A percentile compares a stretch with the other conserved stretches of the same genome.
phyloP scores from a whole-genome alignment of 2,113 vertebrate species.

The Microtus pennsylvanicus region DNA sequence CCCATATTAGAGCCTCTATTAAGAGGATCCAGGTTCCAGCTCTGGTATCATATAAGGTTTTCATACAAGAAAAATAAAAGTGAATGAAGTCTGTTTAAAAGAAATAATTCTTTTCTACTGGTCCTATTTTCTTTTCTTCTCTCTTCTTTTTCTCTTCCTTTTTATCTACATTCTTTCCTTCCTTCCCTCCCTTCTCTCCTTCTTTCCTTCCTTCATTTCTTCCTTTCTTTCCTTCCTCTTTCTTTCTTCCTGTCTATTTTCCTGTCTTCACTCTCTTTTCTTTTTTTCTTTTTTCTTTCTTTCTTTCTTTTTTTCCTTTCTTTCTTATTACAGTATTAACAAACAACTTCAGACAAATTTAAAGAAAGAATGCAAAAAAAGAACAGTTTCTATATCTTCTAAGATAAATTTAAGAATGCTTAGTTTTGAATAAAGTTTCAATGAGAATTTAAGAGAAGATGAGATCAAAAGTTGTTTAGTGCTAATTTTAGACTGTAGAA shows the following conservation, averaged over 20 bases:
- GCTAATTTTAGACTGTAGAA: neutral
- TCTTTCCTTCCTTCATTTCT: no score
- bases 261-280: no score
- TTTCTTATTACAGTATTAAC: slow-evolving; percentile 6
- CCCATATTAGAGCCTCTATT: neutral
- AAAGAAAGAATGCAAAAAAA: neutral
- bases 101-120: neutral
- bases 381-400: neutral
- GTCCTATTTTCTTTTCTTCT: neutral
- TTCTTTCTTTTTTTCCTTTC: neutral
- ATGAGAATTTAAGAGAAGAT: neutral
- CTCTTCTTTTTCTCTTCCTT: no score
- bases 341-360: slow-evolving; percentile 8
- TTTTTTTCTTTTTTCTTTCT: neutral
- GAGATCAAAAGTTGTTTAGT: neutral
- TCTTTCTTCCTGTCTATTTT: no score
- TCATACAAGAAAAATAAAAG: neutral
- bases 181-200: no score
- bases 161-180: no score
- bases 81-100: neutral
- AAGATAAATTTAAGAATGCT: neutral
- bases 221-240: no score
- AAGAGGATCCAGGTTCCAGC: no score
- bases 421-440: neutral
- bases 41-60: neutral